Evolutionary conservation across 2,888 invertebrate species (phyloP), one percentile per base, ranked within the genome.

Genomic region (Flexamia atlantica): DNA sequence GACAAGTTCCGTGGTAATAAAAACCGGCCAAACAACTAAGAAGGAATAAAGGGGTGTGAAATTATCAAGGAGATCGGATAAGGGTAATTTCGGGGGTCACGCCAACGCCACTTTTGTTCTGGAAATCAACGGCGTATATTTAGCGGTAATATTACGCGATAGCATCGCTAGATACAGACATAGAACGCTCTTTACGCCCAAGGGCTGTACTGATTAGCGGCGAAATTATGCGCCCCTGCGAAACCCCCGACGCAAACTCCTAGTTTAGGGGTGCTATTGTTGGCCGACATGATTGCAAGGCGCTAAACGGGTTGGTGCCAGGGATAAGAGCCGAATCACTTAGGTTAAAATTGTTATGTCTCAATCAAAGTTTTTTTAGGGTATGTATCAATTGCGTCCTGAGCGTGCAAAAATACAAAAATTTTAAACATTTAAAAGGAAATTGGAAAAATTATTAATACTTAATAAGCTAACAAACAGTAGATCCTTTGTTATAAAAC

Each of bases 71-170:
- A 28, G 53, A 79, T 79, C 79, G n/a, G 79, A 79, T 79, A 79
- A 79, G 79, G 79, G 79, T 28, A 83, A 42, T 83, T 40, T 30
- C 60, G 12, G 17, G 23, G 28, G 82, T 12, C 82, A 83, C 82
- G 82, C 82, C 53, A 83, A 32, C 40, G 74, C 57, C 82, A 83
- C 82, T 74, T 83, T 83, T 83, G 82, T 82, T n/a, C 32, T 53
- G 74, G 72, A 82, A 74, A 72, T 83, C 74, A 72, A 46, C 70
- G 72, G 82, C 57, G 32, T 83, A 83, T 83, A 83, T 83, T 83
- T 83, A 83, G 74, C 25, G 82, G 81, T 81, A 81, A 81, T 81
- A 64, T 28, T 30, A 30, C 30, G 30, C 64, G 64, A 64, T 64
- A 64, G 14, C 14, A 64, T 64, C 64, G 64, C 64, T 20, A 28